Conservation (phyloP, 2,797 vertebrate genomes). For the Silurus aristotelis region DNA sequence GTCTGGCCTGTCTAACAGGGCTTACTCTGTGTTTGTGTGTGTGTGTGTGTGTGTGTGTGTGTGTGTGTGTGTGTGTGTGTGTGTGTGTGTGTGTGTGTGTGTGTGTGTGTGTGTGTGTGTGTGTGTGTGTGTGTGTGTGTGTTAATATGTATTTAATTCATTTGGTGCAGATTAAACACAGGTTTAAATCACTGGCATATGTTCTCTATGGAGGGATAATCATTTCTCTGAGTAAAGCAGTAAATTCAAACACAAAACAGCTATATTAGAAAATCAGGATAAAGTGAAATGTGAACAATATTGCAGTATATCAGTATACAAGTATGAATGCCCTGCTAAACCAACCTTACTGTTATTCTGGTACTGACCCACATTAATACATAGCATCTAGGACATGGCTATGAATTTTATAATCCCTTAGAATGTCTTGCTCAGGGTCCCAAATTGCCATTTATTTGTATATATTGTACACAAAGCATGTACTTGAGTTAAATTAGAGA, state of each 20-base stretch:
- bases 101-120: not conserved
- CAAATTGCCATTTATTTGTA: not conserved
- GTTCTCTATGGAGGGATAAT: not conserved
- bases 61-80: not conserved
- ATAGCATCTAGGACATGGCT: not conserved
- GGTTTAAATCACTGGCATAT: not conserved
- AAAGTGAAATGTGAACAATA: not conserved
- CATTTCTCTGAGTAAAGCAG: not conserved
- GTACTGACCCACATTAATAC: not conserved
- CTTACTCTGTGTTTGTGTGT: slow-evolving; percentile 1
- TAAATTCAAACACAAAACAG: not conserved
- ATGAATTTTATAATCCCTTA: not conserved
- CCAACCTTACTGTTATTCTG: not conserved
- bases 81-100: not conserved
- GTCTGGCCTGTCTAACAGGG: too few relatives aligned
- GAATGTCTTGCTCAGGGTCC: not conserved
- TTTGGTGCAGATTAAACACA: not conserved
- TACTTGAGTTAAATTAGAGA: too few relatives aligned
- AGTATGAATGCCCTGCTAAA: not conserved
- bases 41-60: not conserved
- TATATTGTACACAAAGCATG: too few relatives aligned
- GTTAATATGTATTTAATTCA: not conserved
- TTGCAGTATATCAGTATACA: not conserved
- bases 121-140: not conserved
- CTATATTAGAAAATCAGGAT: not conserved